Evolutionary conservation across 2,113 vertebrate species (phyloP), one percentile per base, ranked within the genome.

Genomic region (Anguilla rostrata): DNA sequence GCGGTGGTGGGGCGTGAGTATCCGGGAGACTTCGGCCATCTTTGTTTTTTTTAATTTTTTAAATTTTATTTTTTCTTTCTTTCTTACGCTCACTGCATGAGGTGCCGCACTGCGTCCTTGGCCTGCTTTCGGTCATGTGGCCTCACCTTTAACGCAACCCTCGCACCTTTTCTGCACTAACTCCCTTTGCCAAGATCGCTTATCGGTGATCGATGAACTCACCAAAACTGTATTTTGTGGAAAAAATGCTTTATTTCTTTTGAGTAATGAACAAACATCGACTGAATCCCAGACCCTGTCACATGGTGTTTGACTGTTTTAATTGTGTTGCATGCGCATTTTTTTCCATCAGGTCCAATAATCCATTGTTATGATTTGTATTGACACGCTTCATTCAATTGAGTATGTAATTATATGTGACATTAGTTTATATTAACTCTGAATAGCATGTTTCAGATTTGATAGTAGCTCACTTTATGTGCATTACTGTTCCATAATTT

Each of bases 1-100:
- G 81, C 66, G 82, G 87, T 90, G 85, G 83, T 86, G 89, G 88
- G 81, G 34, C 29, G 39, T 90, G 53, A 66, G 85, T 86, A 78
- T 53, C 56, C 9, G 4, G 29, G 6, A 39, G 15, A 2, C 16
- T 15, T 41, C 29, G 18, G 26, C 46, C 53, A 16, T 85, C 39
- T 83, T 53, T 78, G 3, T 79, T 57, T 14, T 41, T 75, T 7
- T 75, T 39, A n/a, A n/a, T n/a, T n/a, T n/a, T n/a, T n/a, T n/a
- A n/a, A n/a, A n/a, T n/a, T n/a, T n/a, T n/a, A n/a, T n/a, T n/a
- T n/a, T n/a, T n/a, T n/a, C n/a, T n/a, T n/a, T n/a, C n/a, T n/a
- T n/a, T n/a, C n/a, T n/a, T n/a, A 49, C 8, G 29, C 40, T 83
- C 43, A 34, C 7, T 75, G 26, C 39, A 41, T 22, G 80, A 46